Conservation (phyloP, 2,113 vertebrate genomes). For the Forbesichthys agassizii region DNA sequence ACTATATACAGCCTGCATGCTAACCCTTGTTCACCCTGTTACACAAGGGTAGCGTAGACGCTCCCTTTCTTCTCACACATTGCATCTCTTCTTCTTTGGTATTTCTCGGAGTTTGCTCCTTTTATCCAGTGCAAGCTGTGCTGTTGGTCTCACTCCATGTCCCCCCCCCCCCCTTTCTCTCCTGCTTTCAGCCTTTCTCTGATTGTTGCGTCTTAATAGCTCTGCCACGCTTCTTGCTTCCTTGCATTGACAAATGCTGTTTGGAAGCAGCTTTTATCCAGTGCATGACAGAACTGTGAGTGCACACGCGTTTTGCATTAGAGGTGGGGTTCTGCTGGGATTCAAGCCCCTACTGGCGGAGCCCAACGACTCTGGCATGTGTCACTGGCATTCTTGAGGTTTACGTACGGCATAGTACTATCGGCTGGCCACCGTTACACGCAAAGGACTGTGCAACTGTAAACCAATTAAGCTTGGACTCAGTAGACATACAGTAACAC, state of each 20-base stretch:
- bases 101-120: constrained; percentile 31
- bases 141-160: neutral
- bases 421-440: too few relatives aligned
- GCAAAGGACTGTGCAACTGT: neutral
- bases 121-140: neutral
- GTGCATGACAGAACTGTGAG: constrained; percentile 27
- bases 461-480: neutral
- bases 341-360: constrained; percentile 13
- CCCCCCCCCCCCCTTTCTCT: neutral
- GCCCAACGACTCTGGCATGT: too few relatives aligned
- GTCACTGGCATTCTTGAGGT: too few relatives aligned
- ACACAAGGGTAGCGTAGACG: neutral
- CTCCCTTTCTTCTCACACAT: constrained; percentile 15
- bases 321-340: constrained; percentile 20
- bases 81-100: constrained; percentile 14
- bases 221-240: constrained; percentile 36
- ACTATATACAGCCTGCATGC: neutral
- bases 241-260: constrained; percentile 38
- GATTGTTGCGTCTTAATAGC: constrained; percentile 20
- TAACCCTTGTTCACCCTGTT: constrained; percentile 30
- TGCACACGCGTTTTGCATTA: constrained; percentile 30
- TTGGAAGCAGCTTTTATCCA: constrained; percentile 57
- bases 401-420: too few relatives aligned
- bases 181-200: neutral
- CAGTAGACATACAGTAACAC: too few relatives aligned